Conservation (phyloP, 2,888 invertebrate species). For the Pegoplata infirma region DNA sequence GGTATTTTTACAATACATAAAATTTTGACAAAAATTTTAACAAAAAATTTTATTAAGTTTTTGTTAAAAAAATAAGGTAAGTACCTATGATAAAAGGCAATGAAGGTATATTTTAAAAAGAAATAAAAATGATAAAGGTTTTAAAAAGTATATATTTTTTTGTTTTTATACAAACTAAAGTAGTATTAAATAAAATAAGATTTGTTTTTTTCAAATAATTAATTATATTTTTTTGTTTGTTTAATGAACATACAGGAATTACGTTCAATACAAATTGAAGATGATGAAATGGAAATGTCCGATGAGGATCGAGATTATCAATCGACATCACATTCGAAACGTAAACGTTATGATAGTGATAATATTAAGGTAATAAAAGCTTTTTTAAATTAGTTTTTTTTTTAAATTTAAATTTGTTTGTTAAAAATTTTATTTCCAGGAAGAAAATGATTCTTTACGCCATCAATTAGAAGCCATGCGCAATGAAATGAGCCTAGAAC, state of each 20-base stretch:
- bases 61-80: slow-evolving; percentile 45
- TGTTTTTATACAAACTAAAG: slow-evolving; percentile 5
- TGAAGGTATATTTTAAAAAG: slow-evolving; percentile 50
- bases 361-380: slow-evolving; percentile 72
- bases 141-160: slow-evolving; percentile 33
- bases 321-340: slow-evolving; percentile 73
- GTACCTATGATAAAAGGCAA: slow-evolving; percentile 47
- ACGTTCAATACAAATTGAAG: slow-evolving; percentile 80
- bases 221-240: slow-evolving; percentile 5
- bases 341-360: slow-evolving; percentile 76
- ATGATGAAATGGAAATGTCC: slow-evolving; percentile 93
- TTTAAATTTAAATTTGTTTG: not conserved
- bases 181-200: slow-evolving; percentile 27
- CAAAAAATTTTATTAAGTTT: slow-evolving; percentile 7
- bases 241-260: slow-evolving; percentile 71
- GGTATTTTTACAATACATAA: slow-evolving; percentile 13
- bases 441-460: slow-evolving; percentile 93
- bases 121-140: slow-evolving; percentile 29
- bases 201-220: not conserved
- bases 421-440: slow-evolving; percentile 77
- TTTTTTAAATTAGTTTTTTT: not conserved
- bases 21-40: slow-evolving; percentile 6
- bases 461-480: slow-evolving; percentile 96
- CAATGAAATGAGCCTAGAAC: slow-evolving; percentile 93
- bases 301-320: slow-evolving; percentile 84